phyloP scores from a whole-genome alignment of 2,888 invertebrate species.

The Mimachlamys varia region DNA sequence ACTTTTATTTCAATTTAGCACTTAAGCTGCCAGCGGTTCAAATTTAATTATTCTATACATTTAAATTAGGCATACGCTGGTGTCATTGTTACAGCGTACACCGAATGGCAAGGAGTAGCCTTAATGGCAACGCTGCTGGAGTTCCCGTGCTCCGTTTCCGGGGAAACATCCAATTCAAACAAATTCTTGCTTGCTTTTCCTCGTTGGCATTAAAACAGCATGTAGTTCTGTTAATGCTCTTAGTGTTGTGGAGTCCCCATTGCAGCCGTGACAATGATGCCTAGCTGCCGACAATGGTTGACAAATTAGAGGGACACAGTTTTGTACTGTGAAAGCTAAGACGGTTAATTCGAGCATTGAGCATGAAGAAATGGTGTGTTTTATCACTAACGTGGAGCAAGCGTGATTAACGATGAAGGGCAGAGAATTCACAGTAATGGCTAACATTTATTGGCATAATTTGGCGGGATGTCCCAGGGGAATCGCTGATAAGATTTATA shows the following conservation, averaged over 20 bases:
- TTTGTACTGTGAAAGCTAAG: not conserved
- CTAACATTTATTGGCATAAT: slow-evolving; percentile 8
- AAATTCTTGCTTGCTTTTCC: not conserved
- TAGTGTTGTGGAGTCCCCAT: not conserved
- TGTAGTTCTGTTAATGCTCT: not conserved
- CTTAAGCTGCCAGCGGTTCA: not conserved
- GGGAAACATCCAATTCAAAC: not conserved
- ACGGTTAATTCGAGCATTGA: not conserved
- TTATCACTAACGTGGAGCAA: not conserved
- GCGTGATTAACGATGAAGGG: slow-evolving; percentile 5
- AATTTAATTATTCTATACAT: slow-evolving; percentile 24
- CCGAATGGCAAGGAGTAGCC: not conserved
- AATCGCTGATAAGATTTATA: not conserved
- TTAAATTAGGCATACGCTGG: not conserved
- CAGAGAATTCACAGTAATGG: not conserved
- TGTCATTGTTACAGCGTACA: not conserved
- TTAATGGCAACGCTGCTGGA: not conserved
- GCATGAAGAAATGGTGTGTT: slow-evolving; percentile 7
- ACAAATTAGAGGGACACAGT: not conserved
- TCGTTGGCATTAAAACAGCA: not conserved
- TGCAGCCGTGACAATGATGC: not conserved
- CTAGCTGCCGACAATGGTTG: not conserved
- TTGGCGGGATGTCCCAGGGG: not conserved
- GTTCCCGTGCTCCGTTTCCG: not conserved
- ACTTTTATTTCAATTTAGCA: not conserved